These are phyloP conservation scores for Synaphobranchus kaupii DNA, from an alignment of 2,797 vertebrate genomes.

Conservation along the genomic window DNA sequence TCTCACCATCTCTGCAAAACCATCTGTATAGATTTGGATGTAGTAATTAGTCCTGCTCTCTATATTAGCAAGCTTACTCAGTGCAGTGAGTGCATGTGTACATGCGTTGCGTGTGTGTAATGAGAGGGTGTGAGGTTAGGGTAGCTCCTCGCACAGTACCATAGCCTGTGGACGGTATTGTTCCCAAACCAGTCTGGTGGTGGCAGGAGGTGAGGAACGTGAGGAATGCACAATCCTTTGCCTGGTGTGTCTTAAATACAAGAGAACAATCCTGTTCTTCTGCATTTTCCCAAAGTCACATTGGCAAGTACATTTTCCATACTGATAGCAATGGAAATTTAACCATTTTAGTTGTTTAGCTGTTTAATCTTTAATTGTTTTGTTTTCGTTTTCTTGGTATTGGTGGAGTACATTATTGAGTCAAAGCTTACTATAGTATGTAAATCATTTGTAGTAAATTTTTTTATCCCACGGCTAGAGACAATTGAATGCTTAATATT, in stretches of 20 bases:
- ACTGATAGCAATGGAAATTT: background rate
- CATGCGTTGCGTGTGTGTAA: background rate
- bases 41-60: background rate
- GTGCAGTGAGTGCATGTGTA: background rate
- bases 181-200: slow-evolving; percentile 25
- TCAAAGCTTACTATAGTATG: background rate
- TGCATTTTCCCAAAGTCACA: background rate
- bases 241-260: background rate
- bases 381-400: background rate
- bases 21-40: background rate
- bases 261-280: background rate
- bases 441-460: background rate
- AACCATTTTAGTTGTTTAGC: background rate
- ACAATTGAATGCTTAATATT: slow-evolving; percentile 12
- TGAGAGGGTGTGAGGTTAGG: background rate
- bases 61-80: background rate
- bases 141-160: background rate
- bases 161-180: background rate
- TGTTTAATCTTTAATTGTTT: background rate
- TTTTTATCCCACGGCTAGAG: slow-evolving; percentile 23
- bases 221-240: slow-evolving; percentile 13
- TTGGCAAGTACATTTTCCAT: background rate
- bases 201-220: background rate
- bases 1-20: background rate
- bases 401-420: background rate